Conservation (phyloP, 2,888 invertebrate genomes). For the Pollenia labialis region DNA sequence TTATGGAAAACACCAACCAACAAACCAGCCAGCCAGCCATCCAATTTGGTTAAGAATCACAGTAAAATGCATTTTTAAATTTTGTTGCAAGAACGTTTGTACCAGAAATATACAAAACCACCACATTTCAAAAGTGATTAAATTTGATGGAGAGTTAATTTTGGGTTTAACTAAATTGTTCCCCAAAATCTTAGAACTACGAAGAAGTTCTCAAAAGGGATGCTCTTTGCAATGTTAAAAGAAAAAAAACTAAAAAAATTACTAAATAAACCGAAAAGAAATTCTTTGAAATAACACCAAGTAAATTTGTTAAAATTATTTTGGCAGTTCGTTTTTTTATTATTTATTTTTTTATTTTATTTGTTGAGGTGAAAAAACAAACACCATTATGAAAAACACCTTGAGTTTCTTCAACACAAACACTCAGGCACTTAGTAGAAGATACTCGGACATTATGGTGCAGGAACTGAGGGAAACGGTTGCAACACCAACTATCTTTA, state of each 20-base stretch:
- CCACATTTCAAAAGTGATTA: constrained; percentile 82
- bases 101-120: constrained; percentile 44
- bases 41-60: constrained; percentile 64
- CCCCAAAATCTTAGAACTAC: not conserved
- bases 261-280: constrained; percentile 40
- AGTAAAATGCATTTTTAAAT: constrained; percentile 53
- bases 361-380: constrained; percentile 69
- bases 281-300: constrained; percentile 62
- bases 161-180: constrained; percentile 72
- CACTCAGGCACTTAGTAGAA: not conserved
- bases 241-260: not conserved
- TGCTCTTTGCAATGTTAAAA: not conserved
- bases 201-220: constrained; percentile 20
- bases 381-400: constrained; percentile 71
- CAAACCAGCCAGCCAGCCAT: not conserved
- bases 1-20: constrained; percentile 1
- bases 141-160: constrained; percentile 83
- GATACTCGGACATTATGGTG: constrained; percentile 12
- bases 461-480: not conserved
- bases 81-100: constrained; percentile 31
- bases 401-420: constrained; percentile 45
- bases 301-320: constrained; percentile 47
- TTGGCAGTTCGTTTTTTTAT: constrained; percentile 43
- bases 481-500: constrained; percentile 44
- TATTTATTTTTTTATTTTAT: constrained; percentile 1